Evolutionary conservation across 2,797 vertebrate genomes (phyloP), one percentile per base, ranked within the genome.

Genomic region (Taenioides sp.): DNA sequence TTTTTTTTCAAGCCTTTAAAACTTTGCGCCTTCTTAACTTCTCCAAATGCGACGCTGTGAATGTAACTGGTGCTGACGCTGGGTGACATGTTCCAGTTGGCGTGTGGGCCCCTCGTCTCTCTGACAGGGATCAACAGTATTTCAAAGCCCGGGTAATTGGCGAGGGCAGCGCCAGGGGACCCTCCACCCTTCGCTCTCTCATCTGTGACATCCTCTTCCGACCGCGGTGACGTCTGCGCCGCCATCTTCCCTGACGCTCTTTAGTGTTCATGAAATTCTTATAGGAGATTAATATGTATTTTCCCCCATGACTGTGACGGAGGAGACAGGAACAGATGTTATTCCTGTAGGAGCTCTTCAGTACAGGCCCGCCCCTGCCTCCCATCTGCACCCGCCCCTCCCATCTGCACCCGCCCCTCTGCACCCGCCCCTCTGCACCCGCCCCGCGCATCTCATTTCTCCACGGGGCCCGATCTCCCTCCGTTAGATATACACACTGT

Each of bases 191-290:
- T 55, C 17, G 80, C 82, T 74, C 70, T 72, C 70, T 84, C 88
- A 91, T 91, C 84, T 73, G 76, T 82, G 34, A 87, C 90, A 92
- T 92, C 88, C 86, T 84, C 76, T 87, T 90, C 80, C 76, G 72
- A 71, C 76, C 49, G 74, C 65, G 17, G 73, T 84, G 84, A 85
- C 84, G 74, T 81, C 88, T 85, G 90, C 69, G 28, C 75, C 70
- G 23, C 79, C 83, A 91, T 90, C 75, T 74, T 80, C 88, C 80
- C 80, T 85, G 87, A 91, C 90, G 85, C 79, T 87, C 84, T 91
- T 92, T 92, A 93, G 88, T 77, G 90, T 87, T 91, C 89, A 92
- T 93, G 86, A 92, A 92, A 92, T 90, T 90, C 83, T 92, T 91
- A 89, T 90, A 86, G 81, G 84, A 64, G 50, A 92, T 93, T 86